Conservation (phyloP, 2,113 vertebrate species). For the Phyllostomus discolor region DNA sequence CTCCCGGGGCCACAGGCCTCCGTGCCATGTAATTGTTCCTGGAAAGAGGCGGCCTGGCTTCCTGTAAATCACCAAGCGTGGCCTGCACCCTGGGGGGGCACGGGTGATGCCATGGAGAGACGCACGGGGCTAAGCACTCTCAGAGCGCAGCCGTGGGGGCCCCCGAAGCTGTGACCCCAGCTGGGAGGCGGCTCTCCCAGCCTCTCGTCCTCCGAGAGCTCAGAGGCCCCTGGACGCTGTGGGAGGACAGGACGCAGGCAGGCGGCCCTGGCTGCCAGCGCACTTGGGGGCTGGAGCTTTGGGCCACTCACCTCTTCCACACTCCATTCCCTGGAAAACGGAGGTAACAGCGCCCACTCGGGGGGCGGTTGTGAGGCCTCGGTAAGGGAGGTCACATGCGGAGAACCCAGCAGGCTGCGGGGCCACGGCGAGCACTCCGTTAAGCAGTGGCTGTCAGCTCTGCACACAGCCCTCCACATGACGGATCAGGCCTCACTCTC, state of each 20-base stretch:
- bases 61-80: background rate
- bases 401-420: background rate
- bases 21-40: background rate
- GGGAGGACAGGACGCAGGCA: background rate
- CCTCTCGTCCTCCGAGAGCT: background rate
- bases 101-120: accelerated
- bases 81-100: background rate
- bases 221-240: background rate
- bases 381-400: accelerated
- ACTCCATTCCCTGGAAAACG: background rate
- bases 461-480: accelerated
- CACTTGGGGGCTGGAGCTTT: background rate
- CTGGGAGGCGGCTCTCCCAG: background rate
- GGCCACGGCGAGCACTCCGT: background rate
- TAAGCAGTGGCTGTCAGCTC: accelerated
- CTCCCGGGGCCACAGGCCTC: background rate
- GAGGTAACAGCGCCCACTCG: accelerated
- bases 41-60: background rate
- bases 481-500: accelerated
- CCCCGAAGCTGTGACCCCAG: background rate
- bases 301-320: background rate
- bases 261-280: background rate
- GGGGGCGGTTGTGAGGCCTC: background rate
- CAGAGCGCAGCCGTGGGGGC: accelerated
- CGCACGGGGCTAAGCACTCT: accelerated